phyloP scores from a whole-genome alignment of 2,797 vertebrate species.

The Pangasius mekongensis region DNA sequence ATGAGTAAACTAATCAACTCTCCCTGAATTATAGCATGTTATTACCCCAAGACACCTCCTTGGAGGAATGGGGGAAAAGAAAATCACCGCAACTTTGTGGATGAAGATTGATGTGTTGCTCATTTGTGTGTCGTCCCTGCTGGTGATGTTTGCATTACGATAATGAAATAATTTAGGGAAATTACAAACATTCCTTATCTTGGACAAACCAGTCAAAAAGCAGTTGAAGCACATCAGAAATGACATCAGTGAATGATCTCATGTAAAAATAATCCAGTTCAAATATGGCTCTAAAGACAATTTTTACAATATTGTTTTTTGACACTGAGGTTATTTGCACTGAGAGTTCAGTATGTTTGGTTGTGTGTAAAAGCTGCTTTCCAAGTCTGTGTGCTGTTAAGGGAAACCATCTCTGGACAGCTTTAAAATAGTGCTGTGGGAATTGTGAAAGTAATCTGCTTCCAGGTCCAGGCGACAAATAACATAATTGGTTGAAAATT shows the following conservation, averaged over 20 bases:
- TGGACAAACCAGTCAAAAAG: background rate
- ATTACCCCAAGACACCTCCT: slow-evolving; percentile 7
- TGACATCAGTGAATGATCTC: background rate
- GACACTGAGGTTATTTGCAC: background rate
- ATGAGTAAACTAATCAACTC: slow-evolving; percentile 36
- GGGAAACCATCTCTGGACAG: background rate
- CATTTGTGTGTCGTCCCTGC: background rate
- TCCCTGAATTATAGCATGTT: slow-evolving; percentile 23
- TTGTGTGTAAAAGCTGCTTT: background rate
- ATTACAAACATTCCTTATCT: background rate
- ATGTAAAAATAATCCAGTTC: background rate
- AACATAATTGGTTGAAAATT: slow-evolving; percentile 1
- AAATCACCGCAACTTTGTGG: slow-evolving; percentile 8
- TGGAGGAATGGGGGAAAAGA: background rate
- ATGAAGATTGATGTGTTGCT: slow-evolving; percentile 5
- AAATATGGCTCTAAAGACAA: background rate
- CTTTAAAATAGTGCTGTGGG: background rate
- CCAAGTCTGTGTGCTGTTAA: background rate
- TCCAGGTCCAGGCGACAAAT: background rate
- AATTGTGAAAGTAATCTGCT: slow-evolving; percentile 1
- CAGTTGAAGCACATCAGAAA: background rate
- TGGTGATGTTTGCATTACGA: background rate
- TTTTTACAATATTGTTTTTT: background rate
- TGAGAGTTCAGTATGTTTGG: background rate
- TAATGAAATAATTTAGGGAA: background rate